Evolutionary conservation across 2,113 vertebrate genomes (phyloP).

Genomic region (Murina feae): DNA sequence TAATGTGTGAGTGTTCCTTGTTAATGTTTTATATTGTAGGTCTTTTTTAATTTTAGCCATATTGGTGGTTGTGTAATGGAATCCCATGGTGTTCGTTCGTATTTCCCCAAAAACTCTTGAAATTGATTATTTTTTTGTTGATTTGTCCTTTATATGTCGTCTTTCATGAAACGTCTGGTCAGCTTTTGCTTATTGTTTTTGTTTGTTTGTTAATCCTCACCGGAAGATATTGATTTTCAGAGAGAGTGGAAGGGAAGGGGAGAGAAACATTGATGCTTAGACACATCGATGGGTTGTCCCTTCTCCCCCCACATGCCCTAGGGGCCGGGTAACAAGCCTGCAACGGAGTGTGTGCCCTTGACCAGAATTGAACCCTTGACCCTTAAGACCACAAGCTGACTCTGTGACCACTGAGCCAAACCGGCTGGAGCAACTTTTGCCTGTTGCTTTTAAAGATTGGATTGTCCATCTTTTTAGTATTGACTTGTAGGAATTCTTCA

Average conservation of each 20-base stretch:
- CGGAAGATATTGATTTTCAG: neutral
- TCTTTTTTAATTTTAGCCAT: neutral
- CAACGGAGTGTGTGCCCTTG: neutral
- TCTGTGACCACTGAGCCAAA: neutral
- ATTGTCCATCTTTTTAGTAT: neutral
- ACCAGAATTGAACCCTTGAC: no score
- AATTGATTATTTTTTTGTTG: neutral
- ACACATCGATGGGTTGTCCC: neutral
- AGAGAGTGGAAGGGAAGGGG: neutral
- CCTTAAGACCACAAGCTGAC: no score
- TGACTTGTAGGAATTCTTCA: neutral
- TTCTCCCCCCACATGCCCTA: neutral
- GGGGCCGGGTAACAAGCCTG: neutral
- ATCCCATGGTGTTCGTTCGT: neutral
- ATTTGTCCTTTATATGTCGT: neutral
- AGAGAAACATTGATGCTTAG: no score
- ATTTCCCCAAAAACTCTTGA: neutral
- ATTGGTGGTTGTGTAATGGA: neutral
- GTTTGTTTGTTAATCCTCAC: no score
- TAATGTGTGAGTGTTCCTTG: neutral
- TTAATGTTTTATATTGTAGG: neutral
- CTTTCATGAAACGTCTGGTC: neutral
- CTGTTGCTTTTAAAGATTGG: neutral
- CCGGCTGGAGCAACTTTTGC: neutral
- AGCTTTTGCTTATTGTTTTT: neutral